A percentile compares a stretch with the other conserved stretches of the same genome.
Conservation (phyloP, 1,140 invertebrate genomes). For the Calliphora vicina region DNA sequence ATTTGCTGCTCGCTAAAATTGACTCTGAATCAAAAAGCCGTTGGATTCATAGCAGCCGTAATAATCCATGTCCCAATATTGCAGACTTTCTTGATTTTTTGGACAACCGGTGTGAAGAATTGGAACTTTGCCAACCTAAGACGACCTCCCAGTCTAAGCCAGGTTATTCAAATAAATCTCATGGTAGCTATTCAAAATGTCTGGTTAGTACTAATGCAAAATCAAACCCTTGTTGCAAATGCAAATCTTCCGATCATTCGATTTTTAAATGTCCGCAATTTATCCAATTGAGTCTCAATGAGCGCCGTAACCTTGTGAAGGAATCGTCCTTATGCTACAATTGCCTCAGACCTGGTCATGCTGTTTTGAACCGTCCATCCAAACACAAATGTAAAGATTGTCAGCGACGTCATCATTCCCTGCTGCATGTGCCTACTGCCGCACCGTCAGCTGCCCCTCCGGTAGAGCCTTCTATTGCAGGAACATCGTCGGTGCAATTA, state of each 20-base stretch:
- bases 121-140: constrained; percentile 26
- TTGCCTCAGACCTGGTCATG: neutral
- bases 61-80: too few species aligned
- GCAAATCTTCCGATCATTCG: neutral
- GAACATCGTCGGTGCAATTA: neutral
- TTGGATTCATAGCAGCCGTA: constrained; percentile 23
- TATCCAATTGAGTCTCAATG: neutral
- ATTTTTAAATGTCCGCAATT: neutral
- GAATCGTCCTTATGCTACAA: too few species aligned
- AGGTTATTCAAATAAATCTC: neutral
- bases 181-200: neutral
- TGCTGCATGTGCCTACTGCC: neutral
- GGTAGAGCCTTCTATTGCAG: too few species aligned
- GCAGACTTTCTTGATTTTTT: constrained; percentile 33
- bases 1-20: neutral
- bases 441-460: neutral
- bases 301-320: neutral
- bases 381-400: neutral
- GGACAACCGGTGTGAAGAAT: constrained; percentile 25
- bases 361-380: neutral
- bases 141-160: neutral
- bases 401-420: neutral
- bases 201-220: neutral
- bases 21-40: constrained; percentile 15
- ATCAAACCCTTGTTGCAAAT: neutral